Base-by-base conservation (phyloP, 2,797 vertebrate species). In the Falco naumanni region DNA sequence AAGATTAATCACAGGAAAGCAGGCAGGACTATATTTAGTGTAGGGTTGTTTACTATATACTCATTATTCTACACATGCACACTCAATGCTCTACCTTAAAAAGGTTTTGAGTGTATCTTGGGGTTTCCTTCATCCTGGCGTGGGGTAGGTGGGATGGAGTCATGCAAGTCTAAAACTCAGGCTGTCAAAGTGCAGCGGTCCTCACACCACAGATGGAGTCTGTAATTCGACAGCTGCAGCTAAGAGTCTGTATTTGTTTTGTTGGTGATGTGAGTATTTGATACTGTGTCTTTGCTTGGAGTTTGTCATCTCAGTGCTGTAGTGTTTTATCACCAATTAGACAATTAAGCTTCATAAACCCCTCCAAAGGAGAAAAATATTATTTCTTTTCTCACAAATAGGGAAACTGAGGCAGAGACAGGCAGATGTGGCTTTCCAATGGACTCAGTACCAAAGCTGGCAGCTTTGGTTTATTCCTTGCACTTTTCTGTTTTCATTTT, bases 1-100 rank as follows among this genome's bases (percentile, higher is more conserved):
- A 84, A 96, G 90, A 92, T 92, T 95, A 95, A 92, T 96, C 79
- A 85, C 87, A 89, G 93, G 77, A 92, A 92, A 92, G 74, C 75
- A 84, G 85, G 37, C 94, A 80, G 93, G 39, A 66, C 65, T 94
- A 72, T 90, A 82, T 91, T 94, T 90, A 92, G 41, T 84, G 65
- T 41, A 28, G 80, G 41, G 26, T 76, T 89, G 81, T 92, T 96
- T 95, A 93, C 33, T 24, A 24, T 89, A 10, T 68, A 29, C 45
- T 87, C 75, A 45, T 87, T 92, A 89, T 79, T 97, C 91, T 90
- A 72, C 59, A 77, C 59, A 56, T 81, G 48, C 75, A 39, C 13
- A 9, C 69, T 70, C 84, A 83, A 48, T 2, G 10, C 70, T 66
- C 78, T 54, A 37, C 31, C 33, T 78, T 75, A 45, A 64, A 82